Evolutionary conservation across 2,888 invertebrate genomes (phyloP).

Genomic region (Lucinisca nassula): DNA sequence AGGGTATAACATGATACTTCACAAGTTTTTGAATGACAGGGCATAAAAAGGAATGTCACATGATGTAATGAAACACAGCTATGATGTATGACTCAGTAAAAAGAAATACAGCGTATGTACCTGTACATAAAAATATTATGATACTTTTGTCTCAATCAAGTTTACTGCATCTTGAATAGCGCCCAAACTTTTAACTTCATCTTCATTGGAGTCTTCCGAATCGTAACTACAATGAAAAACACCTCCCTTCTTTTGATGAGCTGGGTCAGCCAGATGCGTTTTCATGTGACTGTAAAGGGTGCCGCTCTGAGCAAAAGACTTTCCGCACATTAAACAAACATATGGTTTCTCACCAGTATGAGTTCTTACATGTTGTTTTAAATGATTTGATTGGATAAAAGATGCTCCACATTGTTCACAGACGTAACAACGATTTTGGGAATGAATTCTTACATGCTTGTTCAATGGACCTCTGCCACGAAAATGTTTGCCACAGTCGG

Average conservation of each 20-base stretch:
- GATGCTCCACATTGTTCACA: constrained; percentile 51
- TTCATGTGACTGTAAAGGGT: constrained; percentile 69
- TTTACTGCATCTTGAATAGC: background rate
- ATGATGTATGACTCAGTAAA: too few species aligned
- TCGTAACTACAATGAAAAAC: background rate
- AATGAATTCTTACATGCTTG: constrained; percentile 58
- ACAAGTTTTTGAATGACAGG: too few species aligned
- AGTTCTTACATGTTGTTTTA: constrained; percentile 53
- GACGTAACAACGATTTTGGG: constrained; percentile 36
- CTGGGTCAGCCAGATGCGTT: background rate
- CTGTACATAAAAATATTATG: too few species aligned
- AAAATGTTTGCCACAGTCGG: constrained; percentile 49
- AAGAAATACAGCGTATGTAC: too few species aligned
- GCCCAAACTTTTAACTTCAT: background rate
- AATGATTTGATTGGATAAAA: constrained; percentile 63
- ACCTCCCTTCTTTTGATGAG: background rate
- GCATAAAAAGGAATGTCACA: too few species aligned
- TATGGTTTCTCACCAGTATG: constrained; percentile 61
- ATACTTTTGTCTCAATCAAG: background rate
- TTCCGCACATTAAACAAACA: constrained; percentile 48
- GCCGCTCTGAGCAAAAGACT: constrained; percentile 62
- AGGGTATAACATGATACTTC: too few species aligned
- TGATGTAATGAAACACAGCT: too few species aligned
- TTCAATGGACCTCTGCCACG: constrained; percentile 33
- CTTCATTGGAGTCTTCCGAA: background rate